phyloP scores from a whole-genome alignment of 2,797 vertebrate species.

The Halcyon badia region DNA sequence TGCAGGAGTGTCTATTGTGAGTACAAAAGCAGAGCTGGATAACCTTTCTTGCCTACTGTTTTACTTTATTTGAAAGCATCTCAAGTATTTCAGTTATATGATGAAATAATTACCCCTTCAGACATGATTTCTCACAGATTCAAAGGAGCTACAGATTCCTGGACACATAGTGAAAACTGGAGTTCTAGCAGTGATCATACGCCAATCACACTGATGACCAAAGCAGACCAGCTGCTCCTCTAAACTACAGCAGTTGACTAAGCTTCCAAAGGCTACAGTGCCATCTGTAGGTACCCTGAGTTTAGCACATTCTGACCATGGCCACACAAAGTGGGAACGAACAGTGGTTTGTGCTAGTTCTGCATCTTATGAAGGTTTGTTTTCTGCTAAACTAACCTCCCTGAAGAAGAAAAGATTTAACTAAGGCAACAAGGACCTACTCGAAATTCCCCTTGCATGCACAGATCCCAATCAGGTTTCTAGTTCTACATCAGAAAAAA shows the following conservation, averaged over 20 bases:
- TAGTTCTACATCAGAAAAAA: not conserved
- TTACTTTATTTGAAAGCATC: not conserved
- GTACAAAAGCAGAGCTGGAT: not conserved
- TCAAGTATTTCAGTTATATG: not conserved
- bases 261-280: not conserved
- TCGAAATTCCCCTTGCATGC: not conserved
- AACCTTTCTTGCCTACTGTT: not conserved
- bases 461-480: not conserved
- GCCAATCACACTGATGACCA: not conserved
- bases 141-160: not conserved
- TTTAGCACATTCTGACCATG: not conserved
- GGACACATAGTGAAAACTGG: not conserved
- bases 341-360: not conserved
- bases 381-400: not conserved
- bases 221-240: not conserved
- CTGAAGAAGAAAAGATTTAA: not conserved
- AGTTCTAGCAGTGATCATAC: not conserved
- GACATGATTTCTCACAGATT: not conserved
- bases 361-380: not conserved
- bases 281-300: not conserved
- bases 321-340: not conserved
- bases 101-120: not conserved
- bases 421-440: not conserved
- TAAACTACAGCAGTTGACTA: not conserved
- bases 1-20: not conserved